phyloP scores from a whole-genome alignment of 2,888 invertebrate species.

The Drosophila paranaensis region DNA sequence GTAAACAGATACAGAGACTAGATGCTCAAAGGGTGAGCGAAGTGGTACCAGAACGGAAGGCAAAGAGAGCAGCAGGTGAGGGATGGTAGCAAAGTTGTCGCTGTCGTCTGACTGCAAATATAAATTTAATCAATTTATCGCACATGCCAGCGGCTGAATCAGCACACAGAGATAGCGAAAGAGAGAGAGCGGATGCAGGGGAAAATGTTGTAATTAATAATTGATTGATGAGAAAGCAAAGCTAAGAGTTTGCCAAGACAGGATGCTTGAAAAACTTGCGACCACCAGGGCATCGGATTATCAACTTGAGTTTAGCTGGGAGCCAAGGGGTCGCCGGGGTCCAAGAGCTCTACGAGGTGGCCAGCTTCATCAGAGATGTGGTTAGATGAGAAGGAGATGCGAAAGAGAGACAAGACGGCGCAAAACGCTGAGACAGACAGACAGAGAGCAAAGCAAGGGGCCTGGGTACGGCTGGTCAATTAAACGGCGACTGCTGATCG shows the following conservation, averaged over 20 bases:
- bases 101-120: constrained; percentile 33
- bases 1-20: not conserved
- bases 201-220: constrained; percentile 71
- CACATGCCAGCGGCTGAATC: constrained; percentile 17
- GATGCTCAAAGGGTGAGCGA: not conserved
- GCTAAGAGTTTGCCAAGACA: constrained; percentile 19
- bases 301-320: constrained; percentile 20
- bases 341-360: constrained; percentile 14
- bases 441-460: not conserved
- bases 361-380: constrained; percentile 35
- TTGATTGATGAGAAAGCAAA: constrained; percentile 65
- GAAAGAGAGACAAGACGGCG: constrained; percentile 12
- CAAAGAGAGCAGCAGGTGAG: not conserved
- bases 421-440: constrained; percentile 6
- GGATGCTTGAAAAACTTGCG: constrained; percentile 20
- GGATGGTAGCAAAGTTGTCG: constrained; percentile 5
- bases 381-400: constrained; percentile 23
- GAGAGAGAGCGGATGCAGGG: not conserved
- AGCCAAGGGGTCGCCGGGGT: constrained; percentile 5
- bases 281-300: constrained; percentile 55
- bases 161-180: not conserved
- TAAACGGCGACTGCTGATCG: constrained; percentile 71
- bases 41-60: not conserved
- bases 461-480: constrained; percentile 18
- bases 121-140: constrained; percentile 72